phyloP scores from a whole-genome alignment of 2,797 vertebrate species.

The Tympanoctomys barrerae region DNA sequence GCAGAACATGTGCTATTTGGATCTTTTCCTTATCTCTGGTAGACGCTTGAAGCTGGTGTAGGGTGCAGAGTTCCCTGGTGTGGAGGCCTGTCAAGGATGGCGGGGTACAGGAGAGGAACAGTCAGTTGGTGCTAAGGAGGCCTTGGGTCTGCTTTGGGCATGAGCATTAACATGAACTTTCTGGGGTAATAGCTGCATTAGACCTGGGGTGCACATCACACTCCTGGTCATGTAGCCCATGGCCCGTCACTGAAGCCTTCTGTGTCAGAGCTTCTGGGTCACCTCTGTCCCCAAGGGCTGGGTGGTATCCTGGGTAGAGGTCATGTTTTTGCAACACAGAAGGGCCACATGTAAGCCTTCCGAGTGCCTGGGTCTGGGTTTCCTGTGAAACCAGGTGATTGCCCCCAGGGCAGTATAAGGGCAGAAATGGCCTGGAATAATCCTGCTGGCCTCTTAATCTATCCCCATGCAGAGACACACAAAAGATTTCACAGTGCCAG shows the following conservation, averaged over 20 bases:
- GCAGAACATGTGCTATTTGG: neutral
- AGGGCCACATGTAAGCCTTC: neutral
- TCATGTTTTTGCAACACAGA: neutral
- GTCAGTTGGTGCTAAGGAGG: neutral
- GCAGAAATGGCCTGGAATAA: neutral
- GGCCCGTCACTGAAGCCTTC: neutral
- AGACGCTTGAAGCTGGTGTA: neutral
- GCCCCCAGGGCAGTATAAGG: neutral
- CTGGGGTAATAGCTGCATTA: neutral
- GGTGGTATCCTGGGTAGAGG: neutral
- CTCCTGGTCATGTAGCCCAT: neutral
- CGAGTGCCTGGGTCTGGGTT: too few relatives aligned
- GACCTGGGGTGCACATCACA: neutral
- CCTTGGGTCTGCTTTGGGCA: neutral
- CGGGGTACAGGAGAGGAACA: neutral
- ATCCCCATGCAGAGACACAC: neutral
- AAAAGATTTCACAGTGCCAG: neutral
- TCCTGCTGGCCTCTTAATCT: neutral
- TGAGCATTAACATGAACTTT: neutral
- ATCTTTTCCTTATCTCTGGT: neutral
- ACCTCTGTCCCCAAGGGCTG: neutral
- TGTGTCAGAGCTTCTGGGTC: neutral
- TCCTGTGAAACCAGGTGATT: neutral
- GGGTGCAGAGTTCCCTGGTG: neutral
- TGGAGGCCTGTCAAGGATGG: neutral